phyloP scores from a whole-genome alignment of 2,888 invertebrate species.

The Neoscelio sp. region DNA sequence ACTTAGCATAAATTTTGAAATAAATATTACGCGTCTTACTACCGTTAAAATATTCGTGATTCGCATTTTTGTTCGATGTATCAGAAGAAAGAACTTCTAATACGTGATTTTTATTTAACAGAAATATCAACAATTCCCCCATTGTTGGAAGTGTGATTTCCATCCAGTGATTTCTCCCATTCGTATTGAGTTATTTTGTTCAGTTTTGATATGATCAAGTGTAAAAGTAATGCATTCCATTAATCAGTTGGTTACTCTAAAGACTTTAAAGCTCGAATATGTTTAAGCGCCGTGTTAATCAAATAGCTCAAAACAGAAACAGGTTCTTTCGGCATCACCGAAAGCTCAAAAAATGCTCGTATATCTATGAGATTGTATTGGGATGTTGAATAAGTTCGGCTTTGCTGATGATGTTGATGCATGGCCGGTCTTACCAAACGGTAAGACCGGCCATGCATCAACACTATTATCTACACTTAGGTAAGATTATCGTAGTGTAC shows the following conservation, averaged over 20 bases:
- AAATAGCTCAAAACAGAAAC: constrained; percentile 6
- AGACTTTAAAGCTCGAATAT: constrained; percentile 30
- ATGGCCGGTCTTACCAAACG: too few relatives aligned
- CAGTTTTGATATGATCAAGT: constrained; percentile 16
- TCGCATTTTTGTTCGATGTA: not conserved
- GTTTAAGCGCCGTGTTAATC: constrained; percentile 13
- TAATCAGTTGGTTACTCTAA: constrained; percentile 12
- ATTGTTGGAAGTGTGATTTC: constrained; percentile 2
- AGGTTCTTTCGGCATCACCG: constrained; percentile 25
- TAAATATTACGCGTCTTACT: not conserved
- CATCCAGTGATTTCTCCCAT: constrained; percentile 19
- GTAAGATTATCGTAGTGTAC: too few relatives aligned
- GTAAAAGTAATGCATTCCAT: constrained; percentile 24
- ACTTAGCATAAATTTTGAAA: not conserved
- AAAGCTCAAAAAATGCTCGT: constrained; percentile 26
- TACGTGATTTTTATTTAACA: constrained; percentile 15
- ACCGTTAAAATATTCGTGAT: not conserved
- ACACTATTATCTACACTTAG: too few relatives aligned
- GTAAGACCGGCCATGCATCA: too few relatives aligned
- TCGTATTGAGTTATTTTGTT: constrained; percentile 28
- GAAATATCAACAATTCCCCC: constrained; percentile 6
- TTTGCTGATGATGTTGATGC: too few relatives aligned
- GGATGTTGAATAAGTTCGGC: too few relatives aligned
- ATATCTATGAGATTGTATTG: too few relatives aligned
- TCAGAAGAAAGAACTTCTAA: constrained; percentile 1